Base-by-base conservation (phyloP, 2,888 invertebrate genomes). In the Athalia rosae region DNA sequence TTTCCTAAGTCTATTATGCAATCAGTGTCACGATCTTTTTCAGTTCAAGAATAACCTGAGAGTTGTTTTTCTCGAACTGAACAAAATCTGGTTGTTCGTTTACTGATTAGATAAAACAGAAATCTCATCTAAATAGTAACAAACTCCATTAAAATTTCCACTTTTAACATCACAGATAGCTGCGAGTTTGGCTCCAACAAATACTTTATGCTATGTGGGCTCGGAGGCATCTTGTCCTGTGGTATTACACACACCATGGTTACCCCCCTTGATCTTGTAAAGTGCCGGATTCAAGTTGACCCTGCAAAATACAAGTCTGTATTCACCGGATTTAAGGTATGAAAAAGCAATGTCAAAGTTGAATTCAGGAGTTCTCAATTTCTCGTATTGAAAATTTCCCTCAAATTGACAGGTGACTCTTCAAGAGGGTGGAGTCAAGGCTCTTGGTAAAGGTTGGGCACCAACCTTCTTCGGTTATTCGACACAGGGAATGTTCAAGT, bases 381-480 rank as follows among this genome's bases (percentile, higher is more conserved):
- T 48, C 76, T 45, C 78, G 56, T n/a, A 43, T 56, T 3, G 43
- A 43, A 63, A 41, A 63, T 3, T 9, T 45, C 4, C 62, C 41
- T 7, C 7, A 3, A 41, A 79, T 45, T 79, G 87, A 85, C 91
- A 92, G 89, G 93, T 96, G 15, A 96, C 98, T 2, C 87, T 98
- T 11, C 92, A 92, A 69, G 99, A 99, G 91, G 98, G 97, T 89
- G 98, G 98, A 82, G 87, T 93, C 76, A 92, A 94, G 45, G 97
- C 97, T 15, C 92, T 99, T 79, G 97, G 93, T 67, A 96, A 94
- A 90, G 99, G 99, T 78, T 99, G 99, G 99, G 98, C 99, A 1
- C 99, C 99, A 76, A 99, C 99, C 53, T 95, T 97, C 90, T 94
- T 99, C 85, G 99, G 99, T 58, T 99, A 99, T 91, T 99, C 98